A percentile compares a stretch with the other conserved stretches of the same genome.
Evolutionary conservation across 2,888 invertebrate species (phyloP).

Genomic region (Andrena chrysosceles): DNA sequence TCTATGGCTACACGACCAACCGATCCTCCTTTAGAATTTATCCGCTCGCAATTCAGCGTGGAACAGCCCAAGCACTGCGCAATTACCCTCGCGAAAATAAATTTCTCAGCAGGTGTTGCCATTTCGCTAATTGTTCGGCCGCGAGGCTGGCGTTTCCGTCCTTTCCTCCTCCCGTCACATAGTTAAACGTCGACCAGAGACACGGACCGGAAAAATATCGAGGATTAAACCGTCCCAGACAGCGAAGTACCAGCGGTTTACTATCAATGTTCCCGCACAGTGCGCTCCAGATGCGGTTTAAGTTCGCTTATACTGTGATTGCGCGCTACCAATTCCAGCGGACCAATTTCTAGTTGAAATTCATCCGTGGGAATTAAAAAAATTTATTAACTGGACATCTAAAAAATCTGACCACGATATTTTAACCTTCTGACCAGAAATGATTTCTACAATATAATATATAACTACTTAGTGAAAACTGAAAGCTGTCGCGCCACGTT

Average conservation of each 20-base stretch:
- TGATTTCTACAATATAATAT: too few species aligned
- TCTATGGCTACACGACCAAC: not conserved
- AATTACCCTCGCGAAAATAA: constrained; percentile 32
- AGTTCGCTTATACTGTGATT: not conserved
- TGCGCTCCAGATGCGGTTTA: not conserved
- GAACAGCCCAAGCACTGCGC: constrained; percentile 7
- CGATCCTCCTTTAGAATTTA: constrained; percentile 10
- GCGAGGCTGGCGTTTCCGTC: not conserved
- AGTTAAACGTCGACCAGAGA: constrained; percentile 15
- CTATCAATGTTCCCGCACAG: not conserved
- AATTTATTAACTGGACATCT: too few species aligned
- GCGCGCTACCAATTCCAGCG: too few species aligned
- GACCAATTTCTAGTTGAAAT: too few species aligned
- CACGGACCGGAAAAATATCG: constrained; percentile 21
- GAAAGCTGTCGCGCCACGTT: not conserved
- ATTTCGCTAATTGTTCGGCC: constrained; percentile 38
- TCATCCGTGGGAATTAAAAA: too few species aligned
- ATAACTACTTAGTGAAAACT: too few species aligned
- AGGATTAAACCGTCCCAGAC: not conserved
- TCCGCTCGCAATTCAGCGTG: constrained; percentile 11
- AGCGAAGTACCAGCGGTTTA: not conserved
- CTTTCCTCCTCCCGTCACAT: not conserved
- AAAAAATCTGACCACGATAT: too few species aligned
- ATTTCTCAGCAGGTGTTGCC: constrained; percentile 46
- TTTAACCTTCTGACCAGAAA: too few species aligned